These are phyloP conservation scores for Eulemur coronatus DNA, from an alignment of 2,797 vertebrate species.

Conservation along the genomic window DNA sequence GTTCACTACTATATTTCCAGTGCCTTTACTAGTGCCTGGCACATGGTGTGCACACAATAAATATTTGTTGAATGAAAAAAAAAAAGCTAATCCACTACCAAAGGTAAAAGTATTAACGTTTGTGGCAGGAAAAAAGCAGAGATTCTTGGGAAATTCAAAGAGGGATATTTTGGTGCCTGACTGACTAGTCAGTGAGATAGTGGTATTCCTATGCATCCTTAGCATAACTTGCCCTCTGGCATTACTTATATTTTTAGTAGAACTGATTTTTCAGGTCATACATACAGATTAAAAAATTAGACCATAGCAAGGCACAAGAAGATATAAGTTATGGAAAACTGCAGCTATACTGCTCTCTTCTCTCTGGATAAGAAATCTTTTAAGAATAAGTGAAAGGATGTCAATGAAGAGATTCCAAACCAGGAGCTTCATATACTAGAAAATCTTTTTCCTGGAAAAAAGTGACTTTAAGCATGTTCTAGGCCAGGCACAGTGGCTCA, in stretches of 20 bases:
- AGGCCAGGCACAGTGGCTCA: background rate
- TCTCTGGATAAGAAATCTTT: background rate
- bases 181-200: background rate
- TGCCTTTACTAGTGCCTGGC: background rate
- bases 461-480: background rate
- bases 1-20: background rate
- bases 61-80: background rate
- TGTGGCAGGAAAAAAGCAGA: background rate
- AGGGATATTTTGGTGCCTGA: background rate
- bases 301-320: background rate
- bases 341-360: background rate
- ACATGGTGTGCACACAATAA: background rate
- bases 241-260: background rate
- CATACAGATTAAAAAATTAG: background rate
- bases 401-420: background rate
- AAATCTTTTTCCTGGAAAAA: background rate
- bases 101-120: background rate
- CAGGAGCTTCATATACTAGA: background rate
- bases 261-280: conserved; percentile 7
- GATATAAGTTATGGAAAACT: background rate
- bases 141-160: background rate
- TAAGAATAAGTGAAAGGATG: background rate
- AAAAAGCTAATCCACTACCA: background rate
- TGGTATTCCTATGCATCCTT: background rate
- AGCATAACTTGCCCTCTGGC: background rate